Base-by-base conservation (phyloP, 2,888 invertebrate genomes). In the Rhagophthalmus giganteus region DNA sequence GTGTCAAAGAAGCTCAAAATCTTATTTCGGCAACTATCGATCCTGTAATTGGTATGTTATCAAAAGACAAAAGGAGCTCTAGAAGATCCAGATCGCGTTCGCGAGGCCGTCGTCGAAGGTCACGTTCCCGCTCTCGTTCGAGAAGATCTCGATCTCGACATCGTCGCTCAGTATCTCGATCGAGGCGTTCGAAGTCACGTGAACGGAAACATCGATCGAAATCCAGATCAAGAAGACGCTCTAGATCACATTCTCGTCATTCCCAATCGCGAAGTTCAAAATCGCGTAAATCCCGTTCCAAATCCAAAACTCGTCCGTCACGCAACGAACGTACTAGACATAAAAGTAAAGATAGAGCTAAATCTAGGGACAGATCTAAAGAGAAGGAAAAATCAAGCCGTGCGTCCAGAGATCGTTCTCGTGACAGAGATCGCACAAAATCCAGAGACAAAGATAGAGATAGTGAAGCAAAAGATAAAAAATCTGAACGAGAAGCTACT, bases 1-100 rank as follows among this genome's bases (percentile, higher is more conserved):
- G 95, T 55, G 94, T 96, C 0, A 94, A 94, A 70, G 96, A 97
- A 76, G 95, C 95, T 0, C 95, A 96, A 74, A 92, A 90, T 71
- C 82, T 95, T 66, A 94, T 97, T 57, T 91, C 94, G 0, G 95
- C 94, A 5, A 92, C 94, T 8, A 93, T 95, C 56, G 94, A 93
- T 76, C 92, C 92, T 0, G 90, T 92, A 44, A 91, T 92, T 63
- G 91, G 91, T 3, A 84, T 91, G 77, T 74, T 92, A 13, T 88
- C 90, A 1, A 91, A 92, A 72, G 91, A 92, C 63, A 90, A 92
- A 68, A 79, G 90, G 44, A 85, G 86, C 32, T 67, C 69, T 1
- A 61, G 71, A 26, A 60, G 73, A 25, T 73, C 73, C 3, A 59
- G 75, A 40, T 71, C 75, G 3, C 61, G 75, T 51, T 72, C 76